phyloP scores from a whole-genome alignment of 2,888 invertebrate genomes.

The Hemistola chrysoprasaria region DNA sequence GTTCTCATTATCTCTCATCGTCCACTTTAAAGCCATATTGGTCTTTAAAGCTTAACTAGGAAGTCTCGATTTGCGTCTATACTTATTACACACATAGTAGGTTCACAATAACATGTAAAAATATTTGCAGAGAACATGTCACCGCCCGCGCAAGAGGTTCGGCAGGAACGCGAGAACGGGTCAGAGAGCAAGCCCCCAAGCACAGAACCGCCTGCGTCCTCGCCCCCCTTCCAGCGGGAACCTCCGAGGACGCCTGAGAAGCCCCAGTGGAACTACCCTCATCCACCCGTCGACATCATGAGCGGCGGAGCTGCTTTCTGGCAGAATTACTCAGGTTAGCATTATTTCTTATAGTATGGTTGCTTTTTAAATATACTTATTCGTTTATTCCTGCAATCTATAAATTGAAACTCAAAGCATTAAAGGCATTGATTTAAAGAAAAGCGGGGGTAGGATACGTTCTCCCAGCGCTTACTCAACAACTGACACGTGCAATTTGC shows the following conservation, averaged over 20 bases:
- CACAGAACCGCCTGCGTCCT: conserved; percentile 66
- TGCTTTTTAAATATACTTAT: too few relatives aligned
- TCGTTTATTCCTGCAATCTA: too few relatives aligned
- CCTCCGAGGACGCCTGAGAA: conserved; percentile 74
- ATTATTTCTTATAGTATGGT: background rate
- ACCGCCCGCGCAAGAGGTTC: conserved; percentile 59
- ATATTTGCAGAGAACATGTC: conserved; percentile 61
- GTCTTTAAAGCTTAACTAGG: too few relatives aligned
- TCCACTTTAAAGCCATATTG: too few relatives aligned
- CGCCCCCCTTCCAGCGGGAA: conserved; percentile 73
- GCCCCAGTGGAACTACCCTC: conserved; percentile 80
- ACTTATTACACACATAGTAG: too few relatives aligned
- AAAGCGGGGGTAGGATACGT: too few relatives aligned
- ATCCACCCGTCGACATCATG: conserved; percentile 87
- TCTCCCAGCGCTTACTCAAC: too few relatives aligned
- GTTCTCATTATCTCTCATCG: too few relatives aligned
- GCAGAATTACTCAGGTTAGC: conserved; percentile 95
- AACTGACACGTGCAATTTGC: too few relatives aligned
- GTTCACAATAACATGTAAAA: background rate
- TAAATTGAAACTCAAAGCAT: too few relatives aligned
- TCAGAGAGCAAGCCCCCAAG: conserved; percentile 75
- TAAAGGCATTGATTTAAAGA: too few relatives aligned
- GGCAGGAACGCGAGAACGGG: conserved; percentile 70
- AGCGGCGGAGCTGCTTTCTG: conserved; percentile 93
- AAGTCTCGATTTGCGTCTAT: too few relatives aligned